Evolutionary conservation across 2,888 invertebrate species (phyloP).

Genomic region (Acleris cristana): DNA sequence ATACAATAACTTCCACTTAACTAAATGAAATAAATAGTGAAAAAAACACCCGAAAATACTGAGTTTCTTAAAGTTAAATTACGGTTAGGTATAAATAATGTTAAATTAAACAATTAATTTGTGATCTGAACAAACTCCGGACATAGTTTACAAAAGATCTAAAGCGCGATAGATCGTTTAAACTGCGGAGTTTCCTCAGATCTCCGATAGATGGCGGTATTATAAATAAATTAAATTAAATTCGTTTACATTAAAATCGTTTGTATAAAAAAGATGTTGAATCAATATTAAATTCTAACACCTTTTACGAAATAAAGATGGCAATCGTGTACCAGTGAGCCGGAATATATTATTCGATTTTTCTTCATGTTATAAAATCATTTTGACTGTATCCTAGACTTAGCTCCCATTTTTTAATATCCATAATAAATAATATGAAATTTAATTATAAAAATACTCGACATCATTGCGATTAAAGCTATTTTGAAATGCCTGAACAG

Average conservation of each 20-base stretch:
- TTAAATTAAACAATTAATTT: constrained; percentile 18
- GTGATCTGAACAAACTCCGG: constrained; percentile 45
- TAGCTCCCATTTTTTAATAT: too few relatives aligned
- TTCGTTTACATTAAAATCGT: constrained; percentile 34
- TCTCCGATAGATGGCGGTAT: constrained; percentile 43
- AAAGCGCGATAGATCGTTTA: constrained; percentile 39
- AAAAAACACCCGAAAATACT: constrained; percentile 31
- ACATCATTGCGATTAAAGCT: background rate
- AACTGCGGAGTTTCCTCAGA: constrained; percentile 45
- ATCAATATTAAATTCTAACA: constrained; percentile 31
- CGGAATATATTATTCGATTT: background rate
- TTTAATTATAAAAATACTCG: background rate
- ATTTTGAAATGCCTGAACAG: background rate
- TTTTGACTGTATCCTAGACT: too few relatives aligned
- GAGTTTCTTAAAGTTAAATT: constrained; percentile 24
- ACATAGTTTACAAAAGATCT: constrained; percentile 41
- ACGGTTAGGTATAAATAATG: constrained; percentile 44
- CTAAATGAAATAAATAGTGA: constrained; percentile 34
- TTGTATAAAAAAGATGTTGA: constrained; percentile 26
- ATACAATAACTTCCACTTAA: constrained; percentile 32
- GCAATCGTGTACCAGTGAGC: constrained; percentile 18
- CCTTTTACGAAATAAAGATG: constrained; percentile 17
- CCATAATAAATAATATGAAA: background rate
- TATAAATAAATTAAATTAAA: constrained; percentile 36
- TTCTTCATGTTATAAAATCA: too few relatives aligned